A percentile compares a stretch with the other conserved stretches of the same genome.
Conservation (phyloP, 2,888 invertebrate genomes). For the Drosophila acutilabella region DNA sequence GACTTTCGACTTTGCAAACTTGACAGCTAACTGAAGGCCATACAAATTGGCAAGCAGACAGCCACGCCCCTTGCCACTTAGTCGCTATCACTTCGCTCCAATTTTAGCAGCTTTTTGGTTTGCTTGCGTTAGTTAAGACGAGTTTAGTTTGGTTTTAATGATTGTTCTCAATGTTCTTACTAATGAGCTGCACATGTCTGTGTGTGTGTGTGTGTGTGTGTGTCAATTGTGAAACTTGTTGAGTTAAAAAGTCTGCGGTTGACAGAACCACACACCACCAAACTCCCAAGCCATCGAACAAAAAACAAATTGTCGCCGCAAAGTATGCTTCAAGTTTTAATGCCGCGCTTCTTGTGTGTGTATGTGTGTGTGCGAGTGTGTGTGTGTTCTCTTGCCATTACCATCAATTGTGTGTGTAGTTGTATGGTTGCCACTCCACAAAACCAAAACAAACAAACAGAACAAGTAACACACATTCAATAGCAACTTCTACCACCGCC, state of each 20-base stretch:
- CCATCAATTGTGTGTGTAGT: slow-evolving; percentile 12
- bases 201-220: slow-evolving; percentile 2
- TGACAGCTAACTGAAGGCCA: slow-evolving; percentile 42
- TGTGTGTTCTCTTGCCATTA: slow-evolving; percentile 1
- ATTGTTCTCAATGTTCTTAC: slow-evolving; percentile 30
- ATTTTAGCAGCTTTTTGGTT: slow-evolving; percentile 4
- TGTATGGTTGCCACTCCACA: slow-evolving; percentile 36
- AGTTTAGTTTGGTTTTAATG: slow-evolving; percentile 42
- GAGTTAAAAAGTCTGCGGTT: slow-evolving; percentile 53
- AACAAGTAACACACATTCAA: slow-evolving; percentile 23
- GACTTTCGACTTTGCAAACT: slow-evolving; percentile 49
- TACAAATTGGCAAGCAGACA: slow-evolving; percentile 41
- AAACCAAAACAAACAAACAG: slow-evolving; percentile 15
- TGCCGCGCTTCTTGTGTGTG: slow-evolving; percentile 19
- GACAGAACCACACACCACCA: slow-evolving; percentile 26
- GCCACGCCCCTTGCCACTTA: not conserved
- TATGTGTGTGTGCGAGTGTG: not conserved
- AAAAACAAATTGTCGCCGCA: slow-evolving; percentile 41
- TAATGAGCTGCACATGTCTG: slow-evolving; percentile 38
- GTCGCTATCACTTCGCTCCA: not conserved
- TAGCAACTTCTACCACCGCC: slow-evolving; percentile 4
- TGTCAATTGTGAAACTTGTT: slow-evolving; percentile 48
- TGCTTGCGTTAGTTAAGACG: slow-evolving; percentile 15
- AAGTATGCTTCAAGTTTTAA: slow-evolving; percentile 64
- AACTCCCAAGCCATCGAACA: not conserved